A percentile compares a stretch with the other conserved stretches of the same genome.
These are phyloP conservation scores for Etheostoma perlongum DNA, from an alignment of 2,797 vertebrate species.

Conservation along the genomic window DNA sequence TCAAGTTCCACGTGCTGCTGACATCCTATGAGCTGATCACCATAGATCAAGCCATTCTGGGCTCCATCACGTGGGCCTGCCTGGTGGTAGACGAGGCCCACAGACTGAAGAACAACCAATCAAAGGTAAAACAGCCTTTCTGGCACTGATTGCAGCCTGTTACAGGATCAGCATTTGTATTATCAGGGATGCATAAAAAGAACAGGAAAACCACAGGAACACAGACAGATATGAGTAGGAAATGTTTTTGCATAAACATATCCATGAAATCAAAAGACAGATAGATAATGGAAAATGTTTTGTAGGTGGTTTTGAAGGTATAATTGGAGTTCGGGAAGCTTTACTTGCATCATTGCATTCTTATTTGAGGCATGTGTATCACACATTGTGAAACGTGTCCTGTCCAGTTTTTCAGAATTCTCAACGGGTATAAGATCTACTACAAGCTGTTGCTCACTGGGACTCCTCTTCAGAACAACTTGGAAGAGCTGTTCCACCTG, in stretches of 20 bases:
- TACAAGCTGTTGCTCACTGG: slow-evolving; percentile 98
- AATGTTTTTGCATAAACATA: slow-evolving; percentile 8
- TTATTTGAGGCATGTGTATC: neutral
- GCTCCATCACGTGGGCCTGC: slow-evolving; percentile 97
- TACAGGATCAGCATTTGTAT: neutral
- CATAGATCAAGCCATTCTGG: slow-evolving; percentile 96
- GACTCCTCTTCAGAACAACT: slow-evolving; percentile 98
- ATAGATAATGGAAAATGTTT: too few relatives aligned
- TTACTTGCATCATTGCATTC: neutral
- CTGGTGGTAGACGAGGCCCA: slow-evolving; percentile 98
- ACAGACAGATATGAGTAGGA: slow-evolving; percentile 3
- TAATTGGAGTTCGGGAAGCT: neutral
- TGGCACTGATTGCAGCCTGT: neutral
- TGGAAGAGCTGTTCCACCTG: slow-evolving; percentile 98
- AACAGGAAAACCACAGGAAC: slow-evolving; percentile 13
- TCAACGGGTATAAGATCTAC: slow-evolving; percentile 99
- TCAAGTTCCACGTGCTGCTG: slow-evolving; percentile 97
- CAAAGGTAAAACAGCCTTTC: slow-evolving; percentile 87
- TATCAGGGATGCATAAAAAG: neutral
- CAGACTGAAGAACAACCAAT: slow-evolving; percentile 98
- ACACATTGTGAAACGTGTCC: slow-evolving; percentile 1
- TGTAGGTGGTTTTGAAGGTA: neutral
- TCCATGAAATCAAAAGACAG: neutral
- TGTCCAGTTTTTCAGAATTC: slow-evolving; percentile 95
- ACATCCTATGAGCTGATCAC: slow-evolving; percentile 99